phyloP scores from a whole-genome alignment of 2,797 vertebrate species.

The Agapornis canus region DNA sequence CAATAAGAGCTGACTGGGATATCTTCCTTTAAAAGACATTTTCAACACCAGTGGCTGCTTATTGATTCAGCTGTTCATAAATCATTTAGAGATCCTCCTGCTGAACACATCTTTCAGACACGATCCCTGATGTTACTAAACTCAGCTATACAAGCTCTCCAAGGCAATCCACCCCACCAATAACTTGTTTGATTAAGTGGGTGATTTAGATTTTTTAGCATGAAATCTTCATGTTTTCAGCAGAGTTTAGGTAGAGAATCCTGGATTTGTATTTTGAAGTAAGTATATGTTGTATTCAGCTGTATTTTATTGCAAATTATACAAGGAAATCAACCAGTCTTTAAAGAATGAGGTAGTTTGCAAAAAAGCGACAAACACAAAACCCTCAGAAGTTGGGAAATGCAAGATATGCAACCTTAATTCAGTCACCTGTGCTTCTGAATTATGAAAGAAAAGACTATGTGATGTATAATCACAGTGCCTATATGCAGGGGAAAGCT shows the following conservation, averaged over 20 bases:
- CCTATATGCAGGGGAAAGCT: neutral
- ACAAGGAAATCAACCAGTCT: neutral
- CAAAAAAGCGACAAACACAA: neutral
- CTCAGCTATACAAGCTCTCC: slow-evolving; percentile 24
- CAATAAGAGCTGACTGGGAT: neutral
- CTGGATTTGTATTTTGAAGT: neutral
- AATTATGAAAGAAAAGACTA: neutral
- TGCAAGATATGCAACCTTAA: neutral
- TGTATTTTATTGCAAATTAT: neutral
- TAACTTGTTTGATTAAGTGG: slow-evolving; percentile 41
- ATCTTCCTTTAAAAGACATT: slow-evolving; percentile 62
- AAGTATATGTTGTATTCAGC: neutral
- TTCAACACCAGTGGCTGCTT: slow-evolving; percentile 61
- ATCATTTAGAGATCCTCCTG: slow-evolving; percentile 69
- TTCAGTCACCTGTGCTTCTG: neutral
- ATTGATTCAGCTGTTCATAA: slow-evolving; percentile 68
- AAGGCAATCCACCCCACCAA: slow-evolving; percentile 45
- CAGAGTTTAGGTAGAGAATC: slow-evolving; percentile 4
- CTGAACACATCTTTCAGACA: slow-evolving; percentile 46
- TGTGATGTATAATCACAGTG: neutral
- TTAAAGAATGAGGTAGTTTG: neutral
- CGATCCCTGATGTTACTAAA: slow-evolving; percentile 60
- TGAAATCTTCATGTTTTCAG: slow-evolving; percentile 17
- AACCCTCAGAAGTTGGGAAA: neutral
- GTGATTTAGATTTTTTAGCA: slow-evolving; percentile 23